A percentile compares a stretch with the other conserved stretches of the same genome.
Conservation (phyloP, 2,888 invertebrate genomes). For the Cantharis flavilabris region DNA sequence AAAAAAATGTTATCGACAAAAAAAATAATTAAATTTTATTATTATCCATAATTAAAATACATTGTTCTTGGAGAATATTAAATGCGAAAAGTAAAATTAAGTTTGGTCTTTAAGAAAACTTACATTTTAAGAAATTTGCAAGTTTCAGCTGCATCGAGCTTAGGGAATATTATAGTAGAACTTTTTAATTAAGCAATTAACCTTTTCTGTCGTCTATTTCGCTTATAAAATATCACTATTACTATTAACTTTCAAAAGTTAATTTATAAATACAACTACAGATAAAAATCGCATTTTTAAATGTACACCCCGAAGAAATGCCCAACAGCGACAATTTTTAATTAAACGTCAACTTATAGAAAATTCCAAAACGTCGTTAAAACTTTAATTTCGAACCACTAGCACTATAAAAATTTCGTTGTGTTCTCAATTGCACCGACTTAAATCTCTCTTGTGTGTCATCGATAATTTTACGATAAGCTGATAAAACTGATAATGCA, state of each 20-base stretch:
- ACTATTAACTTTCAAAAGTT: background rate
- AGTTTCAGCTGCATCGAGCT: background rate
- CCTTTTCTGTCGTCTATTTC: background rate
- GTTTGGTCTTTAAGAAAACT: background rate
- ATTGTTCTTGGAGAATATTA: background rate
- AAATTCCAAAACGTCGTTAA: background rate
- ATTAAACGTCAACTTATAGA: background rate
- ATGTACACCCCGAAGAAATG: background rate
- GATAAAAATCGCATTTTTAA: background rate
- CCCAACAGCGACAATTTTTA: background rate
- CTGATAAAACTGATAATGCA: background rate
- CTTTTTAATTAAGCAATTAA: slow-evolving; percentile 4
- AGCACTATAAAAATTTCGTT: background rate
- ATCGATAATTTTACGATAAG: background rate
- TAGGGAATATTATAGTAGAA: background rate
- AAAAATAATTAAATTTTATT: background rate
- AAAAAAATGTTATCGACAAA: background rate
- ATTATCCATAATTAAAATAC: background rate
- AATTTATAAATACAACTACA: background rate
- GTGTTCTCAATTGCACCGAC: background rate
- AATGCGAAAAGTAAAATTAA: background rate
- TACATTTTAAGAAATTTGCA: background rate
- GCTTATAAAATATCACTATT: background rate
- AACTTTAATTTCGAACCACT: background rate
- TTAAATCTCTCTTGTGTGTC: background rate